Evolutionary conservation across 1,140 invertebrate genomes (phyloP), one percentile per base, ranked within the genome.

Genomic region (Latrodectus geometricus): DNA sequence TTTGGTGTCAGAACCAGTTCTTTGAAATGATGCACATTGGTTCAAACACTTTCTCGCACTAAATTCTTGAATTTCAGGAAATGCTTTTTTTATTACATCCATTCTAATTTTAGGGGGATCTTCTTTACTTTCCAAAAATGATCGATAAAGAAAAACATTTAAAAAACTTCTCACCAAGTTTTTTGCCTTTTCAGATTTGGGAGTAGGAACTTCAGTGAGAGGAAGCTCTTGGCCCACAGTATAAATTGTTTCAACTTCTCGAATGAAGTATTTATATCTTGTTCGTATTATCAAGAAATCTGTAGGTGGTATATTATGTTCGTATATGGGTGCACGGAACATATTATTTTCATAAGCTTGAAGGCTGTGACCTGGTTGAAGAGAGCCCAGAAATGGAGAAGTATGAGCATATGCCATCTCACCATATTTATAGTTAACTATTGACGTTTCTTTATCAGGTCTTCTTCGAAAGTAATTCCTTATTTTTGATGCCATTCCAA

Each of bases 31-130:
- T 0, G 99, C 98, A 91, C 98, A 99, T 4, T 97, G 92, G 90
- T 99, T 99, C 4, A 99, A 92, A 49, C 98, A 93, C 92, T 99
- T 99, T 73, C 99, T 93, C 81, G 99, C 98, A 82, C 96, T 98
- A 90, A 96, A 98, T 90, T 99, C 98, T 0, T 97, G 98, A 91
- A 99, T 97, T 8, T 96, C 96, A 0, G 97, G 97, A 91, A 99
- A 99, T 0, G 98, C 97, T 90, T 94, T 94, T 91, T 98, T 98
- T 49, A 99, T 98, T 90, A 99, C 98, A 89, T 99, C 99, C 98
- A 99, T 99, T 91, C 96, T 96, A 65, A 99, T 99, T 88, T 96
- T 93, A 12, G 95, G 92, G 0, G 97, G 97, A 87, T 94, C 94
- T 90, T 99, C 97, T 66, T 93, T 92, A 89, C 97, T 99, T 90